Evolutionary conservation across 35 echinoderm and acorn worm species (phyloP).

Genomic region (Heliocidaris tuberculata): DNA sequence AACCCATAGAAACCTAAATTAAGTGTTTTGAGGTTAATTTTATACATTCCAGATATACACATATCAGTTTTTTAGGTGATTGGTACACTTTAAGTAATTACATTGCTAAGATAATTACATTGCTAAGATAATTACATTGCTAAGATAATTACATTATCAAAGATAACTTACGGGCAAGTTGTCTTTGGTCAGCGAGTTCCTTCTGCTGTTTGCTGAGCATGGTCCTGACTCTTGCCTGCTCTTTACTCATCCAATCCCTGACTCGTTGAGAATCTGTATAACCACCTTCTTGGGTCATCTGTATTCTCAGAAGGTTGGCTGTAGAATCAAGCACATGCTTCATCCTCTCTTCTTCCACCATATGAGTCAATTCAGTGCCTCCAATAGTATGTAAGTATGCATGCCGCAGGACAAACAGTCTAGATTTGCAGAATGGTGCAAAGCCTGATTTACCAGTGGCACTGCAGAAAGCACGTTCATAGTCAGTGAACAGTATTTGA

Average conservation of each 20-base stretch:
- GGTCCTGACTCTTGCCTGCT: neutral
- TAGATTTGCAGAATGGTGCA: neutral
- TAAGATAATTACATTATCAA: no score
- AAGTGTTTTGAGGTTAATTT: no score
- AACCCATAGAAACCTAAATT: no score
- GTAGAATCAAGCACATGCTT: neutral
- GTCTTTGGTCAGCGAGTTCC: neutral
- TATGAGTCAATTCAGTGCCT: neutral
- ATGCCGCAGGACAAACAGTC: neutral
- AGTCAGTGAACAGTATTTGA: neutral
- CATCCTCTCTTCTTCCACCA: neutral
- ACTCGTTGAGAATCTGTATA: neutral
- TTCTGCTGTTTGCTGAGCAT: neutral
- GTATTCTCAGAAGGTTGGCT: neutral
- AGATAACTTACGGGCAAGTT: neutral
- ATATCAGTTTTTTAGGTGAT: no score
- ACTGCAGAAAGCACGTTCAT: neutral
- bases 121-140: no score
- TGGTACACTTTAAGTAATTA: no score
- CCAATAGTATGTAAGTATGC: neutral
- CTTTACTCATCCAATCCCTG: neutral
- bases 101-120: no score
- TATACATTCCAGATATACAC: no score
- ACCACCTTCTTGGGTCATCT: neutral
- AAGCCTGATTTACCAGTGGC: neutral